Evolutionary conservation across 2,113 vertebrate species (phyloP), one percentile per base, ranked within the genome.

Genomic region (Triplophysa tibetana): DNA sequence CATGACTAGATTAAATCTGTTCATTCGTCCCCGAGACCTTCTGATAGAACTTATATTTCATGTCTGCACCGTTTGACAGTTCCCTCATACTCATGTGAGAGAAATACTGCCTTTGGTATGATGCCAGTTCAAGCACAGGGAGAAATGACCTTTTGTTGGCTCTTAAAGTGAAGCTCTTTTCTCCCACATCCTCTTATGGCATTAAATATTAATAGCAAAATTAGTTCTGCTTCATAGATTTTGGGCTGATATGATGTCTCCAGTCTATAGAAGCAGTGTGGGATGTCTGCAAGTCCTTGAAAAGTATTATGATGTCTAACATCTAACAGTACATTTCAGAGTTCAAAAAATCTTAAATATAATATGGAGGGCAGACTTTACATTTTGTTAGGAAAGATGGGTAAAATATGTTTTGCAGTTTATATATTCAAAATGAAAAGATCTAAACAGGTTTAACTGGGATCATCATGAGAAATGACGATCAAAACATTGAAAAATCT

Each of bases 131-230:
- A 52, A 73, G 29, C 23, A n/a, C 23, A 45, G 17, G 29, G 29
- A 38, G 29, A 33, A 65, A 79, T 64, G 29, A 61, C 21, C 54
- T 10, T 23, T 62, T 61, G 61, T 24, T 63, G 38, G 60, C 12
- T 8, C 70, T 74, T 24, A 70, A 79, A 78, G 72, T 56, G 1
- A 21, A 19, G 2, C 2, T 58, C 14, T 21, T 21, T n/a, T 41
- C 10, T 50, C 26, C 60, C 61, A 50, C 67, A 72, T 48, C 52
- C 68, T 81, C 38, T 66, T 26, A 50, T 21, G 6, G 14, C 43
- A 50, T 84, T 70, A 84, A 79, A 70, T 66, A 78, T 78, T 73
- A 66, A 77, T 64, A 70, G n/a, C 61, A 43, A 56, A 64, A 80
- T 82, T 45, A 75, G 1, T 75, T 75, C 23, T 79, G 70, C 63